Base-by-base conservation (phyloP, 1,140 invertebrate genomes). In the Caerostris extrusa region DNA sequence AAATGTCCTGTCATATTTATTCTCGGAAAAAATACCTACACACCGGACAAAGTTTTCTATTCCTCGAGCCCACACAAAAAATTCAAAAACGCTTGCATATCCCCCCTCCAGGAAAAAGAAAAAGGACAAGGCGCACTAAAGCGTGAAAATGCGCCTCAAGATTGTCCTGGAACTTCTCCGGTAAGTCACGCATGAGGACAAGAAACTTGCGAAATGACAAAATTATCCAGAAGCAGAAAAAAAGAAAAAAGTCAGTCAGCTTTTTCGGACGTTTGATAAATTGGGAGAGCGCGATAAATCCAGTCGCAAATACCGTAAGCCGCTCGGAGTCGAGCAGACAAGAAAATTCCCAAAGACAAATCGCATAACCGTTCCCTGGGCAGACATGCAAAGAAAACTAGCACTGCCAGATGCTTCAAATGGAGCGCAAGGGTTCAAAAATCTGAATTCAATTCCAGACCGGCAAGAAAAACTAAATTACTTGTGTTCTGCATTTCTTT, bases 211-310 rank as follows among this genome's bases (percentile, higher is more conserved):
- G 71, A 50, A 77, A 77, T 50, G 71, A 77, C 71, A 77, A 77
- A 77, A 77, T 77, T 77, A 77, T 77, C 82, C 55, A 57, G 34
- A 34, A 34, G 34, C 34, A 34, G n/a, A n/a, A n/a, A 34, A 34
- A 34, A n/a, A 14, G 57, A 17, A 58, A 57, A 85, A 85, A 56
- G 19, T 17, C 55, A 58, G 82, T 57, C 82, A 85, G 82, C 82
- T 85, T 85, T 85, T 57, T 58, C 82, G 55, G 82, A 85, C 82
- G 82, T 85, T 85, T 85, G 82, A 85, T 85, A 85, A 85, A 85
- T 85, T 34, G 82, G 55, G 17, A 19, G 17, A 19, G 7, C 0
- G 55, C 82, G 55, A 56, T 85, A 85, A 56, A 58, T 56, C 57
- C 55, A 58, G 17, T 58, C 17, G 55, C 57, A 17, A 56, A 85